phyloP scores from a whole-genome alignment of 2,113 vertebrate genomes.

The Tachycineta bicolor region DNA sequence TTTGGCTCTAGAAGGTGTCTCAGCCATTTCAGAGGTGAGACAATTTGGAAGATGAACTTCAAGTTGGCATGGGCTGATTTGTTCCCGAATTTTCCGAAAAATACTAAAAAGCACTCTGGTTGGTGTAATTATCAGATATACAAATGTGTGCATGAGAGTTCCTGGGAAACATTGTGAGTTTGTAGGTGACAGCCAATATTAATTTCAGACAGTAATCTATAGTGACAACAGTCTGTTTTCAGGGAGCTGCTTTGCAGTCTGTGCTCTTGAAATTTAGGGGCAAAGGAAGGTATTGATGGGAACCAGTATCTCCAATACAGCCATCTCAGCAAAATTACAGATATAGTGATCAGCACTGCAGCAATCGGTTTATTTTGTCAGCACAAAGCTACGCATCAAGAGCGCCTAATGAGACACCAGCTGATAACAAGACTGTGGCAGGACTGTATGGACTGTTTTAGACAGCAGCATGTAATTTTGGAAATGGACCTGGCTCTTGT shows the following conservation, averaged over 20 bases:
- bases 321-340: background rate
- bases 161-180: background rate
- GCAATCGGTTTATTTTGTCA: background rate
- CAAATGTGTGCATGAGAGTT: background rate
- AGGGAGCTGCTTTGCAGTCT: conserved; percentile 1
- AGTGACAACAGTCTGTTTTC: background rate
- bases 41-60: background rate
- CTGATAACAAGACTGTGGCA: background rate
- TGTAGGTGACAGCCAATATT: background rate
- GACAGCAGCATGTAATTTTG: background rate
- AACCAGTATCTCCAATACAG: background rate
- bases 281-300: background rate
- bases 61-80: background rate
- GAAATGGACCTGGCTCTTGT: background rate
- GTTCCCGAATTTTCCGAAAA: background rate
- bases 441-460: background rate
- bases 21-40: background rate
- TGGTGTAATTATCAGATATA: background rate
- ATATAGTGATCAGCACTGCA: background rate
- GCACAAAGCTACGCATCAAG: background rate
- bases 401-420: background rate
- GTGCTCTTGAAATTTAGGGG: background rate
- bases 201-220: background rate
- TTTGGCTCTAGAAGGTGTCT: background rate
- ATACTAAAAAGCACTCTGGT: rapidly evolving